A percentile compares a stretch with the other conserved stretches of the same genome.
These are phyloP conservation scores for Ceratosolen solmsi DNA, from an alignment of 1,140 invertebrate genomes.

Conservation along the genomic window DNA sequence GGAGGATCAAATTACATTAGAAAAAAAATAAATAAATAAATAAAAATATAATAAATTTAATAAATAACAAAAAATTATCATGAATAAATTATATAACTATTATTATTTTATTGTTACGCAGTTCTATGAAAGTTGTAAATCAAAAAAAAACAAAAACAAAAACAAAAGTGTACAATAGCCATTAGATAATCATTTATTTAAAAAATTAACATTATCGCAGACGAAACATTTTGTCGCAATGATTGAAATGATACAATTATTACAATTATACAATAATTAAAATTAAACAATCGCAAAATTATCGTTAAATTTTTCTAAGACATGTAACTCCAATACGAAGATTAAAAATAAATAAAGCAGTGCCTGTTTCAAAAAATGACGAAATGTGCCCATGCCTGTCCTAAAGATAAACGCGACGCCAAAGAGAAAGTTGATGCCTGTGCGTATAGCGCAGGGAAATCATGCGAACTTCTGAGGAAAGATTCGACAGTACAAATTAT, in stretches of 20 bases:
- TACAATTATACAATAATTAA: too few relatives aligned
- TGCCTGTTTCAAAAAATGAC: constrained; percentile 38
- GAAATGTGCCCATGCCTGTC: constrained; percentile 26
- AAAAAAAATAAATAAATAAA: too few relatives aligned
- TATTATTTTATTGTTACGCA: neutral
- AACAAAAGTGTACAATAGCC: neutral
- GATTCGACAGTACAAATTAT: constrained; percentile 60
- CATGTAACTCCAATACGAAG: too few relatives aligned
- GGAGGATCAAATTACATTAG: neutral
- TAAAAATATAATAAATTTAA: too few relatives aligned
- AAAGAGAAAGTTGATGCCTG: constrained; percentile 58
- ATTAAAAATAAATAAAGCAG: constrained; percentile 1
- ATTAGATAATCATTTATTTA: neutral
- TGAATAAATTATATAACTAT: neutral
- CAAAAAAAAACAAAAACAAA: too few relatives aligned
- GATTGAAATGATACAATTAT: too few relatives aligned
- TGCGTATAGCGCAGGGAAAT: neutral
- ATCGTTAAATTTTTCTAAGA: neutral
- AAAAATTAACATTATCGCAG: neutral
- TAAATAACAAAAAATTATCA: neutral
- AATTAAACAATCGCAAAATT: constrained; percentile 1
- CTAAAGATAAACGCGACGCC: constrained; percentile 56
- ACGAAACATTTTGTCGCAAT: neutral
- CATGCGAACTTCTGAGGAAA: constrained; percentile 41
- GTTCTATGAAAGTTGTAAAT: neutral